A percentile compares a stretch with the other conserved stretches of the same genome.
Conservation (phyloP, 2,797 vertebrate species). For the Pygocentrus nattereri region DNA sequence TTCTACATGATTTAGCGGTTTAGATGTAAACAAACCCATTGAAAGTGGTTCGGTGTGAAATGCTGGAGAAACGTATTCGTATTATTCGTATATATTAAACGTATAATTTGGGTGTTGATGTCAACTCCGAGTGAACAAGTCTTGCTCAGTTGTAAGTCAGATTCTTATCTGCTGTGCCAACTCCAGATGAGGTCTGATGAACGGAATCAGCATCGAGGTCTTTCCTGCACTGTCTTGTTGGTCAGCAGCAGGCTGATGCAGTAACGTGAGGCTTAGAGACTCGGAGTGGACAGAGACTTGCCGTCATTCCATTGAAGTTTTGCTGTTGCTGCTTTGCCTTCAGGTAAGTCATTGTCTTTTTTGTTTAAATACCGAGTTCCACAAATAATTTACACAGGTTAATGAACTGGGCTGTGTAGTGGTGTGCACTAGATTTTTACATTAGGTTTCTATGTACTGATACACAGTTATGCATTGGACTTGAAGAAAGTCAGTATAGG, state of each 20-base stretch:
- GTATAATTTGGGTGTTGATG: no score
- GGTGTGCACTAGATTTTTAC: neutral
- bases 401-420: no score
- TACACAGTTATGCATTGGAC: neutral
- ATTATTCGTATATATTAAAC: no score
- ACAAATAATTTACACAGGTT: no score
- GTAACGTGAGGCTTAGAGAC: neutral
- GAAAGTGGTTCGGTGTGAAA: no score
- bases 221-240: neutral
- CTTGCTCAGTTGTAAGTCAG: neutral
- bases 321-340: slow-evolving; percentile 3
- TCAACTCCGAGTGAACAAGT: neutral
- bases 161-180: neutral
- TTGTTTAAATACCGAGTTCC: neutral
- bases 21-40: no score
- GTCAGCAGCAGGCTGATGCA: neutral
- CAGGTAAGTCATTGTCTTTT: neutral
- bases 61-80: no score
- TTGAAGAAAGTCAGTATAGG: neutral
- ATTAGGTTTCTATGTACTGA: neutral
- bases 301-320: neutral
- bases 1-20: no score
- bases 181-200: slow-evolving; percentile 21
- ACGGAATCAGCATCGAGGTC: neutral
- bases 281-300: neutral